Evolutionary conservation across 2,888 invertebrate genomes (phyloP).

Genomic region (Ichneumon xanthorius): DNA sequence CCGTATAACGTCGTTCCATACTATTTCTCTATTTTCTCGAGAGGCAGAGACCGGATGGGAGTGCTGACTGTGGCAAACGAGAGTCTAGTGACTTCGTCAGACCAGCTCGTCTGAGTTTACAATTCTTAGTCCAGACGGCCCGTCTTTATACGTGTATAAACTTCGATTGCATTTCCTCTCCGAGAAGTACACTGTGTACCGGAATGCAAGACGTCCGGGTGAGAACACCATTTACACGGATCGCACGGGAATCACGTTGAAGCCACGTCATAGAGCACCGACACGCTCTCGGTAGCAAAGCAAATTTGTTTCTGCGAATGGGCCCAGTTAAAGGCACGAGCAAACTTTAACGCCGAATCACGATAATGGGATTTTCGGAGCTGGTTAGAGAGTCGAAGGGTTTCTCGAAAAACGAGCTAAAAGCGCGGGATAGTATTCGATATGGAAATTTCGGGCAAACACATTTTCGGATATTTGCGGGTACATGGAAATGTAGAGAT

Average conservation of each 20-base stretch:
- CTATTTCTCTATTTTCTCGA: conserved; percentile 31
- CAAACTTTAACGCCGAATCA: background rate
- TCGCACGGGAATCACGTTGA: conserved; percentile 12
- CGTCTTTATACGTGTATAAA: conserved; percentile 28
- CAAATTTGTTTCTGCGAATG: background rate
- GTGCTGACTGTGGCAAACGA: background rate
- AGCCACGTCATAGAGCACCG: background rate
- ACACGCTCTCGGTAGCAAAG: background rate
- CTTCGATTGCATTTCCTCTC: conserved; percentile 34
- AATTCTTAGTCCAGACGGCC: conserved; percentile 29
- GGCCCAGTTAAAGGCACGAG: background rate
- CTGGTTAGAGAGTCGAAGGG: background rate
- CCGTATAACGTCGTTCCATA: conserved; percentile 7
- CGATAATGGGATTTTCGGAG: background rate
- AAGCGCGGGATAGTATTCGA: background rate
- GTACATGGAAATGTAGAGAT: background rate
- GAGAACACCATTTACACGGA: conserved; percentile 3
- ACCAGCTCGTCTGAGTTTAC: background rate
- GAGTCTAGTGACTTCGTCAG: conserved; percentile 1
- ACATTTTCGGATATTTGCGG: background rate
- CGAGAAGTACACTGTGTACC: background rate
- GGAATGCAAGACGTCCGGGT: conserved; percentile 1
- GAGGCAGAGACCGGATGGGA: background rate
- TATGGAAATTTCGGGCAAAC: background rate
- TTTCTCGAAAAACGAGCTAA: background rate